Evolutionary conservation across 1,140 invertebrate genomes (phyloP).

Genomic region (Bradysia coprophila): DNA sequence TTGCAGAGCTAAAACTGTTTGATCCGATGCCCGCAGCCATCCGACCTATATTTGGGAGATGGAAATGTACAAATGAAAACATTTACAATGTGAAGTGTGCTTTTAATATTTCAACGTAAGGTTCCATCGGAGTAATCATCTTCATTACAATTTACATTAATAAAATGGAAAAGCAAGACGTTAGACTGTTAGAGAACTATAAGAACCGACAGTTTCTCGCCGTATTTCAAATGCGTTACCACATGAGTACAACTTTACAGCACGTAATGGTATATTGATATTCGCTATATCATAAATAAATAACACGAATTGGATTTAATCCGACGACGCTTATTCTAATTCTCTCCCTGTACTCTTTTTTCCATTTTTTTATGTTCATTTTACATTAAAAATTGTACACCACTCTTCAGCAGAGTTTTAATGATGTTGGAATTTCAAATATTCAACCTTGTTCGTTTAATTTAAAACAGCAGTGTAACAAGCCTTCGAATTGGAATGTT

Average conservation of each 20-base stretch:
- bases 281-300: background rate
- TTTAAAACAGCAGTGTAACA: too few species aligned
- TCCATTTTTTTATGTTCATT: too few species aligned
- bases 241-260: background rate
- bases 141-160: background rate
- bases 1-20: slow-evolving; percentile 71
- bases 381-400: too few species aligned
- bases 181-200: background rate
- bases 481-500: too few species aligned
- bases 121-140: too few species aligned
- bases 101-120: too few species aligned
- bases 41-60: slow-evolving; percentile 42
- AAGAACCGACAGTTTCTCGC: background rate
- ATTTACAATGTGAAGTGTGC: background rate
- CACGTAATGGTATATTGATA: background rate
- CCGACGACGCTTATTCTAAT: too few species aligned
- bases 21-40: slow-evolving; percentile 78
- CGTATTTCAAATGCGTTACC: background rate
- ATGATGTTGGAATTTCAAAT: too few species aligned
- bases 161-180: background rate
- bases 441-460: too few species aligned
- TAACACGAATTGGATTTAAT: too few species aligned
- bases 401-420: too few species aligned
- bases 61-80: slow-evolving; percentile 11
- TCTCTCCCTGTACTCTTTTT: too few species aligned